phyloP scores from a whole-genome alignment of 2,888 invertebrate genomes.

The Pyrrhia umbra region DNA sequence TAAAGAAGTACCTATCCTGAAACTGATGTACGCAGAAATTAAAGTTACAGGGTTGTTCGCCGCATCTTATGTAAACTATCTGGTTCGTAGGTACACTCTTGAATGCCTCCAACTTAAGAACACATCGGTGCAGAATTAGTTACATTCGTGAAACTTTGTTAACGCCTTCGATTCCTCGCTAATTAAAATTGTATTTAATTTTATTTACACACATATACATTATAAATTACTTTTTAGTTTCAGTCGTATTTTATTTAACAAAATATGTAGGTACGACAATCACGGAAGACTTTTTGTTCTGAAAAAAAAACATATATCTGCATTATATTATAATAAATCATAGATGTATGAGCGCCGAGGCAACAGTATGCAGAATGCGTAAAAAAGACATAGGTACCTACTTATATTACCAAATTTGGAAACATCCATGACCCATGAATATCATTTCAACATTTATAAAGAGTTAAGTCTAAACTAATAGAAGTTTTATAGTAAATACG shows the following conservation, averaged over 20 bases:
- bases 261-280: conserved; percentile 10
- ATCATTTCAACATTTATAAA: conserved; percentile 23
- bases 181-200: not conserved
- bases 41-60: not conserved
- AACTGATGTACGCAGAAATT: too few relatives aligned
- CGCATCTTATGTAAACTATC: conserved; percentile 1
- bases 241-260: conserved; percentile 22
- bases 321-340: conserved; percentile 28
- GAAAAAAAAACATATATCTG: conserved; percentile 25
- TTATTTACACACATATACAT: not conserved
- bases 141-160: not conserved
- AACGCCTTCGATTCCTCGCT: not conserved
- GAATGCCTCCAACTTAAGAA: not conserved
- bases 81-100: not conserved
- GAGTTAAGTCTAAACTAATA: conserved; percentile 73
- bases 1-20: too few relatives aligned
- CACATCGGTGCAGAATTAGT: not conserved
- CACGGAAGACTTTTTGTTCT: conserved; percentile 17
- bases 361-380: not conserved
- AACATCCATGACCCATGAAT: conserved; percentile 1
- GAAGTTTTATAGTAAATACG: conserved; percentile 85
- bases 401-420: not conserved
- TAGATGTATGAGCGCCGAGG: not conserved
- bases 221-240: conserved; percentile 5
- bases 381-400: not conserved